Base-by-base conservation (phyloP, 2,888 invertebrate genomes). In the Drosophila meridionalis region DNA sequence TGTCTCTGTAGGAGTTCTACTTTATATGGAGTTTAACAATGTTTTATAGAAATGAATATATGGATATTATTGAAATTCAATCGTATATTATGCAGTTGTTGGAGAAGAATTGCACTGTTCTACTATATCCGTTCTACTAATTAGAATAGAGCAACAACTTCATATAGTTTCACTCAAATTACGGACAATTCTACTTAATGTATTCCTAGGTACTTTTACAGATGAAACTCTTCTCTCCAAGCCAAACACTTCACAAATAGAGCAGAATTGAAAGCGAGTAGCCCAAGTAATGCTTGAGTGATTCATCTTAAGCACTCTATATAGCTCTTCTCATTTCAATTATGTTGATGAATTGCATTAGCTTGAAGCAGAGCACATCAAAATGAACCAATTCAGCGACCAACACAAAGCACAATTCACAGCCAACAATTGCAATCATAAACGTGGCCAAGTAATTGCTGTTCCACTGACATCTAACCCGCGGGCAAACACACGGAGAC, bases 401-500 rank as follows among this genome's bases (percentile, higher is more conserved):
- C 45, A 47, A 7, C 47, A n/a, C 48, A n/a, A 0, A 8, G 6
- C 26, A 48, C 66, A 64, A 47, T 20, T 47, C 9, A 50, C 8
- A 26, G 7, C 12, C 30, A n/a, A 14, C 47, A 67, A 56, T 55
- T 36, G 68, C 48, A 57, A 26, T 12, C 50, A 69, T 38, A 34
- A 45, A 32, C 20, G 34, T n/a, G 60, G 32, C 52, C 45, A 53
- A 60, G 52, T 55, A 64, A 58, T 68, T 79, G 76, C 62, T 69
- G 86, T 69, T 85, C 88, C 88, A 85, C 79, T 83, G 86, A 83
- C 86, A 83, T 73, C 52, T 57, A 73, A 68, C 89, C 83, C 69
- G 68, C 48, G 57, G 80, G 70, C 86, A 56, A 64, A 68, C 60
- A 58, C 52, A 48, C 28, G 47, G 9, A 12, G 73, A 59, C 79